Evolutionary conservation across 2,797 vertebrate genomes (phyloP).

Genomic region (Alfaro cultratus): DNA sequence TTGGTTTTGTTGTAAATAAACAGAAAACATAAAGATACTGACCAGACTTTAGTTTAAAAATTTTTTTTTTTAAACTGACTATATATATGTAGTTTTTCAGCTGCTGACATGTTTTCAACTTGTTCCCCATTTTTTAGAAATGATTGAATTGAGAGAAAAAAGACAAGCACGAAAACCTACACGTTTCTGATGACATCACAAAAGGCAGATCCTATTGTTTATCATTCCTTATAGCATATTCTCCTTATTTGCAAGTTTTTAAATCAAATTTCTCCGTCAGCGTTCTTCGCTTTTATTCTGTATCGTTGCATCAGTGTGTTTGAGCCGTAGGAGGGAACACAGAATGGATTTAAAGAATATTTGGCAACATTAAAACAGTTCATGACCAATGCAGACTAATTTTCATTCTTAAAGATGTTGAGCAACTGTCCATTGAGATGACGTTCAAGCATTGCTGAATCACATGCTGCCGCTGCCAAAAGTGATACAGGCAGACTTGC

Average conservation of each 20-base stretch:
- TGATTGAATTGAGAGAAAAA: not conserved
- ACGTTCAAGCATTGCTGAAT: not conserved
- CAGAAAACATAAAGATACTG: not conserved
- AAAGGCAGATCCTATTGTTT: not conserved
- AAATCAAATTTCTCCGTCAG: not conserved
- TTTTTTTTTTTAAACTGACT: not conserved
- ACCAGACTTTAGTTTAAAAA: not conserved
- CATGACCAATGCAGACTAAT: not conserved
- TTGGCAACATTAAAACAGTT: not conserved
- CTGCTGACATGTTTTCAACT: not conserved
- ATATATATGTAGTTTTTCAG: not conserved
- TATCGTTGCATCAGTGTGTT: not conserved
- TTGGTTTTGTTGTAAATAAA: not conserved
- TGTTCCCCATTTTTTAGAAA: not conserved
- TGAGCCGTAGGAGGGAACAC: not conserved
- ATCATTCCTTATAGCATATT: no score
- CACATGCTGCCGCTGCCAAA: not conserved
- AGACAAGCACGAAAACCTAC: not conserved
- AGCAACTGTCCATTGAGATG: not conserved
- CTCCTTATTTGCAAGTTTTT: not conserved
- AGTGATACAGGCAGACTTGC: not conserved
- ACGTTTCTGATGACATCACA: not conserved
- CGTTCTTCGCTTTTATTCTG: not conserved
- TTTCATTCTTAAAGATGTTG: not conserved
- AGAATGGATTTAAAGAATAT: not conserved